A percentile compares a stretch with the other conserved stretches of the same genome.
These are phyloP conservation scores for Archips xylosteana DNA, from an alignment of 2,888 invertebrate genomes.

Conservation along the genomic window DNA sequence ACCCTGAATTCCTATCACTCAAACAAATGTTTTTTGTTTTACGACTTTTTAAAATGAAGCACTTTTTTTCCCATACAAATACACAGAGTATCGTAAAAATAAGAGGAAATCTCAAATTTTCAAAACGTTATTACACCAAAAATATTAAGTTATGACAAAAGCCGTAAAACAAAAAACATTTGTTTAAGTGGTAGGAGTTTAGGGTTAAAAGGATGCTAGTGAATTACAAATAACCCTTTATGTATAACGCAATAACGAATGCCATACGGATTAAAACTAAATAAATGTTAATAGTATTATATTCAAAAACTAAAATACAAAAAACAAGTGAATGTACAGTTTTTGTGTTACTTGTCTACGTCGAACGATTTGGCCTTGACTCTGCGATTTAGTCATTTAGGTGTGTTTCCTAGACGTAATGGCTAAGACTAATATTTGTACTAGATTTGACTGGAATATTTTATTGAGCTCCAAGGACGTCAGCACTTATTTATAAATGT, in stretches of 20 bases:
- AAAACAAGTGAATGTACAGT: conserved; percentile 1
- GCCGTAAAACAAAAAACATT: too few relatives aligned
- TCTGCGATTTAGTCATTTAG: conserved; percentile 24
- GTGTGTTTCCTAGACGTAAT: conserved; percentile 17
- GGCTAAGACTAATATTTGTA: conserved; percentile 8
- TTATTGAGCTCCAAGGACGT: not conserved
- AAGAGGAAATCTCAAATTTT: too few relatives aligned
- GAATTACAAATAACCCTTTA: too few relatives aligned
- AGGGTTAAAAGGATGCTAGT: too few relatives aligned
- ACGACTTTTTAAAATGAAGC: too few relatives aligned
- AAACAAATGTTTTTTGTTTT: too few relatives aligned
- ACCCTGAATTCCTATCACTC: too few relatives aligned
- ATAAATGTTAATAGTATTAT: not conserved
- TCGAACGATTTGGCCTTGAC: conserved; percentile 28
- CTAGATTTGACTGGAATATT: conserved; percentile 12
- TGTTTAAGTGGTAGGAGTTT: too few relatives aligned
- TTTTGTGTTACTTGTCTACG: not conserved
- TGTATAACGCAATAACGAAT: not conserved
- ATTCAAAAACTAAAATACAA: not conserved
- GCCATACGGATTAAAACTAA: not conserved
- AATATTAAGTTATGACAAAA: too few relatives aligned
- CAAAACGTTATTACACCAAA: too few relatives aligned
- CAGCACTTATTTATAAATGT: not conserved
- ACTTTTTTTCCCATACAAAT: too few relatives aligned
- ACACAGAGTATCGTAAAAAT: too few relatives aligned